Base-by-base conservation (phyloP, 2,113 vertebrate species). In the Thamnaconus septentrionalis region DNA sequence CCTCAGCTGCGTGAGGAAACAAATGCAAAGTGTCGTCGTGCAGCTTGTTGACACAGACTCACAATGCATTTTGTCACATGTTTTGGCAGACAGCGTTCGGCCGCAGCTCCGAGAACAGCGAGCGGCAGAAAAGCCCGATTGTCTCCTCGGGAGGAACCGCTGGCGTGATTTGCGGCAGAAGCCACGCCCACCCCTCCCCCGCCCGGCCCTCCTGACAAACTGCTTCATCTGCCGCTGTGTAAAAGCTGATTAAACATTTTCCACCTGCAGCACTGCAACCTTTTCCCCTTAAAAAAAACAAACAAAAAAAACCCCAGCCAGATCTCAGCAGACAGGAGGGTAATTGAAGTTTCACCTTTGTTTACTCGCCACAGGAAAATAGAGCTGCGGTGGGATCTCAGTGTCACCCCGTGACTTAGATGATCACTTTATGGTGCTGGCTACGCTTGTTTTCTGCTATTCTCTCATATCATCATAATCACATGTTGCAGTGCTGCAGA, bases 181-280 rank as follows among this genome's bases (percentile, higher is more conserved):
- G 48, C 55, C 61, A 11, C 58, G 75, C 8, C 53, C 42, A 10
- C 45, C 40, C 75, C 41, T 3, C 56, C 8, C 8, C 65, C 7
- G 11, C 62, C 57, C 39, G 5, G 58, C 3, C 41, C n/a, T n/a
- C 50, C 66, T 43, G 8, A 65, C n/a, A 63, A 78, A 86, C 54
- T 70, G 50, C 78, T 85, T 75, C 78, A 82, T 75, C 73, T 74
- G 69, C 63, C 59, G 40, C 79, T 78, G 51, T 52, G 56, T 5
- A 44, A 64, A 82, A 69, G 72, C 64, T 84, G 73, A 84, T 82
- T 75, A 66, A 75, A 76, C 65, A 78, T 70, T 80, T 76, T 76
- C 18, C 57, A 75, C 74, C 76, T 69, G 71, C 5, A 5, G 65
- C 61, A 79, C 18, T 65, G 62, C 56, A 58, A 50, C 48, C 51